Conservation (phyloP, 1,140 invertebrate genomes). For the Prorops nasuta region DNA sequence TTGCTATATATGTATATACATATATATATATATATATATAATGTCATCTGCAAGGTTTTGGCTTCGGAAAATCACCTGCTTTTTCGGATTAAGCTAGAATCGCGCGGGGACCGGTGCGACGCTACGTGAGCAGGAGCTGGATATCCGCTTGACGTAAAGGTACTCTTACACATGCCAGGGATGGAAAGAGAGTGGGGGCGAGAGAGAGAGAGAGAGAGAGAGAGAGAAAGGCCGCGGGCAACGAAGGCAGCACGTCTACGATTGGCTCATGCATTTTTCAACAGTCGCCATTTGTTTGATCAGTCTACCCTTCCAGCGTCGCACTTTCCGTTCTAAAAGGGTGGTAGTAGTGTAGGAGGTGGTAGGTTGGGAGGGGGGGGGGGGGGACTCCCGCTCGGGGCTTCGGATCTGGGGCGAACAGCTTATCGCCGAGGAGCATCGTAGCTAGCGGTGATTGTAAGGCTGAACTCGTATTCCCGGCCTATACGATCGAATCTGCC, state of each 20-base stretch:
- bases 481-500: too few relatives aligned
- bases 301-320: conserved; percentile 19
- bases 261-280: conserved; percentile 37
- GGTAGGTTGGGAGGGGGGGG: too few relatives aligned
- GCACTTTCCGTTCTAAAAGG: conserved; percentile 17
- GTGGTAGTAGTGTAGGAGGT: neutral
- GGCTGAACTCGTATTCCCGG: too few relatives aligned
- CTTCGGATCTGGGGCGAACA: too few relatives aligned
- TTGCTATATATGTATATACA: too few relatives aligned
- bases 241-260: conserved; percentile 15
- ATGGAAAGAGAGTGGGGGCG: neutral
- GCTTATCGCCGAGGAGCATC: too few relatives aligned
- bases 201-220: too few relatives aligned
- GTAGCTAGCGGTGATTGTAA: too few relatives aligned
- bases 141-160: neutral
- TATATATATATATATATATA: too few relatives aligned
- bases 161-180: neutral
- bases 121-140: neutral
- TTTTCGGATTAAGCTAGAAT: neutral
- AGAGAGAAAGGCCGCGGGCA: neutral
- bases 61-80: neutral
- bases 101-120: neutral
- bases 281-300: conserved; percentile 31
- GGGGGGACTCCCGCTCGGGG: too few relatives aligned
- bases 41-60: too few relatives aligned